Evolutionary conservation across 2,113 vertebrate species (phyloP), one percentile per base, ranked within the genome.

Genomic region (Pao palembangensis): DNA sequence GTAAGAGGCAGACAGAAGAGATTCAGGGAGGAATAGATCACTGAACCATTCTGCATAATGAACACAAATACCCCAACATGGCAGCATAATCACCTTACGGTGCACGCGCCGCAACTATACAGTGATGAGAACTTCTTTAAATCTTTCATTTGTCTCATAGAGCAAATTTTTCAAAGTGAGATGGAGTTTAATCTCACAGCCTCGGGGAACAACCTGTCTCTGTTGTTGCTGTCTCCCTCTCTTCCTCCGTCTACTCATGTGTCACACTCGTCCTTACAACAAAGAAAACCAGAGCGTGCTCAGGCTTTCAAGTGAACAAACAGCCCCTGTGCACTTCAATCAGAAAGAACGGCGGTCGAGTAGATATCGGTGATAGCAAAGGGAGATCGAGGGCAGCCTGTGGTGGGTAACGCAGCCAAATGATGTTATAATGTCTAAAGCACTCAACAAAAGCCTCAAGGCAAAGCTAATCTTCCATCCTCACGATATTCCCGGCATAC

Each of bases 111-210:
- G 18, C 56, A 18, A 21, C 55, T 46, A 34, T 23, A 50, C 73
- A 42, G 50, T 57, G 42, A 78, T 66, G 76, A 82, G 73, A 80
- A 82, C 68, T 47, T 8, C 15, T 47, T 47, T 47, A 17, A 17
- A 8, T 47, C 34, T 79, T 80, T 78, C 69, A 70, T 79, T 82
- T 69, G 61, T 80, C 78, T 76, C 65, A 48, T 50, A 19, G 60
- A 64, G 46, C 60, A 25, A 46, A 49, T 68, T 73, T 72, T 63
- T 59, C 46, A 64, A 61, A 73, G 55, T 56, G 59, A 64, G 47
- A 56, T 53, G 49, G 57, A 78, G 73, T 73, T 70, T 71, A 76
- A 86, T 79, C 73, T 75, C 62, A 55, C 69, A 61, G 55, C 81
- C 69, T 71, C 34, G 1, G 72, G 73, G 64, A 12, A n/a, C n/a